Base-by-base conservation (phyloP, 2,113 vertebrate genomes). In the Tragelaphus strepsiceros region DNA sequence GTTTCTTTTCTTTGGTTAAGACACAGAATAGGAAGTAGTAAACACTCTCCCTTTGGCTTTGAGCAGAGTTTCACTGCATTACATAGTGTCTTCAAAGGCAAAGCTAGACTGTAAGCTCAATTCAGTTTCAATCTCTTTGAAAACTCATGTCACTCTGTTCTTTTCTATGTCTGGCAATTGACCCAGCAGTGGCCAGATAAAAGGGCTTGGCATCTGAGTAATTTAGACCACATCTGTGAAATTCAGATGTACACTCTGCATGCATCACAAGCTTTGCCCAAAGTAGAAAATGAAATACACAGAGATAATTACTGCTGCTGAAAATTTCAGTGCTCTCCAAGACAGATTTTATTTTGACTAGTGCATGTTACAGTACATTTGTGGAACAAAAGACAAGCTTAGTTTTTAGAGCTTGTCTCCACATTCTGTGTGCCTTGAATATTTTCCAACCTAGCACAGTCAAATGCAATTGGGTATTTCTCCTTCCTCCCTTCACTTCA, bases 341-440 rank as follows among this genome's bases (percentile, higher is more conserved):
- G 84, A 91, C 8, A 98, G 58, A 87, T 92, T 96, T 96, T 91
- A 96, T 96, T 97, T 95, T 97, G 84, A 97, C 64, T 90, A 43
- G 11, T 64, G 15, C 58, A 32, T n/a, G 59, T 96, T 94, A 74
- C 5, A 64, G 86, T 24, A 74, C 53, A 13, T 97, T 97, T 98
- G 49, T 58, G 46, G n/a, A 96, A 86, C 46, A 98, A 98, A 98
- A 95, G 77, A 13, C 10, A 88, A 95, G 85, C 13, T 88, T 32
- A 24, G 82, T 32, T 90, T 94, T 97, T 43, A 82, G 95, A 97
- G 61, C 43, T 93, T 85, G 26, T 77, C 91, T 97, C 92, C 43
- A 6, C 74, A 61, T 84, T 96, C 78, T 74, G 17, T 30, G 35
- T 54, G 26, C 17, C 26, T 46, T 80, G 53, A 77, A 81, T 67